phyloP scores from a whole-genome alignment of 2,113 vertebrate species.

The Psammodynastes pulverulentus region DNA sequence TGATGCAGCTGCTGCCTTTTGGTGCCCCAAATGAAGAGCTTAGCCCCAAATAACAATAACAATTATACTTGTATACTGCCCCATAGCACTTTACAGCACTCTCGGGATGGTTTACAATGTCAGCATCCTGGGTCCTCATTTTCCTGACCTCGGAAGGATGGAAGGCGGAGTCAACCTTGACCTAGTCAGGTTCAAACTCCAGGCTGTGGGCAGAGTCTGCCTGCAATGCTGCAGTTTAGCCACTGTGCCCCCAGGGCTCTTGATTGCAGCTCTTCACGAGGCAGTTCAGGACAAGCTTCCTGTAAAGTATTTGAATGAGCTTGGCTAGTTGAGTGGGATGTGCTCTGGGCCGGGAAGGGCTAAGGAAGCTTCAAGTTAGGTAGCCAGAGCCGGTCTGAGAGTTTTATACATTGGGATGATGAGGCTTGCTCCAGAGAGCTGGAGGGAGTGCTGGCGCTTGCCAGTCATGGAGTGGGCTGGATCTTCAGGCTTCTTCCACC shows the following conservation, averaged over 20 bases:
- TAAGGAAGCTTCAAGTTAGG: background rate
- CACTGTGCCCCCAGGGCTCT: background rate
- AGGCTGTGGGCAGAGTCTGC: background rate
- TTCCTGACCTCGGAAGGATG: background rate
- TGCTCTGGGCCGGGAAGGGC: background rate
- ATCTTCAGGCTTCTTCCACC: background rate
- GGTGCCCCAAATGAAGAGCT: background rate
- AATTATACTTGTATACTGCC: background rate
- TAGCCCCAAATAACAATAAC: background rate
- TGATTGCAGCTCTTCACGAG: background rate
- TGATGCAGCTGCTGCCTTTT: background rate
- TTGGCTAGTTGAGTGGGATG: background rate
- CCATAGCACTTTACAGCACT: background rate
- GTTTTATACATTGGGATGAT: background rate
- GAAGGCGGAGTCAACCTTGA: background rate
- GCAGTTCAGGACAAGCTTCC: background rate
- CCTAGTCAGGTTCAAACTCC: background rate
- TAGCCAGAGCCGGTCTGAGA: background rate
- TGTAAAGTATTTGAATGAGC: background rate
- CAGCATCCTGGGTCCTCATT: background rate
- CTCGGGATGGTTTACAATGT: background rate
- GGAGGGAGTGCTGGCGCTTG: background rate
- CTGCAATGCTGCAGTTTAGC: background rate
- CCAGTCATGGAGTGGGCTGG: background rate
- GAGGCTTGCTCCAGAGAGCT: background rate